Percentiles rank a stretch among this genome's conserved stretches.
phyloP scores from a whole-genome alignment of 2,113 vertebrate genomes.

The Dipodomys spectabilis region DNA sequence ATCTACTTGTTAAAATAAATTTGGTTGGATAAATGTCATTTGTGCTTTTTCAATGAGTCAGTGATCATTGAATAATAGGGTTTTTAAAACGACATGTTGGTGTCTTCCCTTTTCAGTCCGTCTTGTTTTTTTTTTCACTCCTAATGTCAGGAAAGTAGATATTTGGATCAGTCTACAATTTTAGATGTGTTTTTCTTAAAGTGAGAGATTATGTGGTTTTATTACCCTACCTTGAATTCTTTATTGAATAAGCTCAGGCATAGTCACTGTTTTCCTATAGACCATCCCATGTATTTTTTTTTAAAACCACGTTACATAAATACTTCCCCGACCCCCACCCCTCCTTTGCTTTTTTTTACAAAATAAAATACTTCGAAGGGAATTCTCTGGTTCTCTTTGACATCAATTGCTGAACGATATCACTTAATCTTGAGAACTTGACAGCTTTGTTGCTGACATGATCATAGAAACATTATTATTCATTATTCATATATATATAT shows the following conservation, averaged over 20 bases:
- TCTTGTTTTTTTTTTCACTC: neutral
- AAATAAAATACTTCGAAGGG: slow-evolving; percentile 78
- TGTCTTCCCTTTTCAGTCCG: neutral
- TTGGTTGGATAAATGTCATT: slow-evolving; percentile 56
- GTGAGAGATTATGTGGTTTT: neutral
- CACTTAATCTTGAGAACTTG: slow-evolving; percentile 84
- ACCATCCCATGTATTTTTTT: neutral
- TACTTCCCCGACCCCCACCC: neutral
- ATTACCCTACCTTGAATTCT: neutral
- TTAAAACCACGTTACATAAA: neutral
- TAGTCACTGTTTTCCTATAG: neutral
- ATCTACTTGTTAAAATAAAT: slow-evolving; percentile 61
- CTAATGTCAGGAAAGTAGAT: neutral
- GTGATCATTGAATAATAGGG: slow-evolving; percentile 42
- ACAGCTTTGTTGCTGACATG: slow-evolving; percentile 71
- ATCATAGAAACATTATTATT: slow-evolving; percentile 38
- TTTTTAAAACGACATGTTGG: slow-evolving; percentile 22
- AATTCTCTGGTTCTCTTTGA: slow-evolving; percentile 83
- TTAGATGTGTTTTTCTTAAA: neutral
- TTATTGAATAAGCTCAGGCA: neutral
- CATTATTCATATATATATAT: neutral
- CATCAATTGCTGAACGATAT: slow-evolving; percentile 80
- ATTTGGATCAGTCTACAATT: neutral
- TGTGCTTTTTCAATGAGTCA: slow-evolving; percentile 47
- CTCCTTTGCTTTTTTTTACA: slow-evolving; percentile 64